Base-by-base conservation (phyloP, 1,140 invertebrate species). In the Delia radicum region DNA sequence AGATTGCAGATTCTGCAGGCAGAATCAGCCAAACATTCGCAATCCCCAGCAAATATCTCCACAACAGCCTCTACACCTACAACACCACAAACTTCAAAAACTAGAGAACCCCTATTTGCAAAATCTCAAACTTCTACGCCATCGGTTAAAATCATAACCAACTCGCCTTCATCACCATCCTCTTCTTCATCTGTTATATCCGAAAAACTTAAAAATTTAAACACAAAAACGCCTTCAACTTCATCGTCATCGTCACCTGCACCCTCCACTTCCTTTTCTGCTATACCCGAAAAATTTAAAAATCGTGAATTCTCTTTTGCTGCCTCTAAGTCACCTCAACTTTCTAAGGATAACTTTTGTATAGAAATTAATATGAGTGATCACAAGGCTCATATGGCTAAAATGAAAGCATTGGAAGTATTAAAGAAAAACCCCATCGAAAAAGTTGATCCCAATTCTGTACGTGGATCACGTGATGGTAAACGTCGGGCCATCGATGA, bases 381-480 rank as follows among this genome's bases (percentile, higher is more conserved):
- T 86, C 88, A 83, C 88, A 87, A 88, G 78, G 87, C 89, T 10
- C 88, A 90, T 74, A 85, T 83, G 80, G 90, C 91, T 1, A 93
- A 93, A 81, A 67, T 88, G 62, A 94, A 91, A 85, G 94, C 94
- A n/a, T 81, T 81, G 6, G 78, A 81, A 15, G 18, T 86, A 92
- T 7, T 89, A 89, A 86, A 87, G 89, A 87, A 91, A 89, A 87
- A 93, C 90, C 46, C 90, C 84, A n/a, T 89, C 92, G 75, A 89
- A 89, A 82, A 91, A 91, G 84, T 87, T 1, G 89, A 94, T 88
- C 93, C 93, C 2, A 93, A 94, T 81, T 91, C 90, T 72, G 83
- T 78, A 24, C 79, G 82, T 2, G 88, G 88, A 5, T 89, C 88
- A 13, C 87, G 88, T 72, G 85, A 88, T 37, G 88, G 90, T 27